Evolutionary conservation across 2,797 vertebrate species (phyloP).

Genomic region (Sandelia bainsii): DNA sequence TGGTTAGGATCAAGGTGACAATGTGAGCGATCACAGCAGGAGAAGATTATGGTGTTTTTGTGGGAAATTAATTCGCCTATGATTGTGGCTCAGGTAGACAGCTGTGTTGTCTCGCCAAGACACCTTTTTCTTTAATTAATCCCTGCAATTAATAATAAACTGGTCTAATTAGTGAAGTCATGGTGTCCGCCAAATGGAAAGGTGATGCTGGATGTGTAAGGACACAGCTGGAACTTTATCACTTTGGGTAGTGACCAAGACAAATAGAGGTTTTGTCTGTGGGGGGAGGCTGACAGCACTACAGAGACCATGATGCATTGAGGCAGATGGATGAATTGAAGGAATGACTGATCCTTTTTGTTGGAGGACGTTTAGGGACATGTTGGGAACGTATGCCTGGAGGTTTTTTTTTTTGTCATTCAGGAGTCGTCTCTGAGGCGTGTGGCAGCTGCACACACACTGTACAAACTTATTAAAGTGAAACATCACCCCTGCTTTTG

Average conservation of each 20-base stretch:
- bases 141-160: constrained; percentile 61
- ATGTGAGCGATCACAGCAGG: not conserved
- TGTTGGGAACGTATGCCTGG: constrained; percentile 31
- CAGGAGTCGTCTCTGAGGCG: constrained; percentile 27
- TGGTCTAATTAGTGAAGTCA: constrained; percentile 52
- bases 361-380: constrained; percentile 64
- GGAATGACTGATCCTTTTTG: constrained; percentile 53
- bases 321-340: constrained; percentile 28
- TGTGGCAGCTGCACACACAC: not conserved
- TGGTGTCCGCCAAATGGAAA: constrained; percentile 50
- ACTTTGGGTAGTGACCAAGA: constrained; percentile 29
- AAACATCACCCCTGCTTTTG: constrained; percentile 30
- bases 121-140: constrained; percentile 61
- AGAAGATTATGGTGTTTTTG: constrained; percentile 30
- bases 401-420: constrained; percentile 1
- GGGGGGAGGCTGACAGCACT: constrained; percentile 26
- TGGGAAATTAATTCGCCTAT: constrained; percentile 49
- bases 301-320: constrained; percentile 60
- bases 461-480: constrained; percentile 22
- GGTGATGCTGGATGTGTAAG: constrained; percentile 54
- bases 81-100: constrained; percentile 32
- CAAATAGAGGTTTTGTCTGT: constrained; percentile 27
- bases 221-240: constrained; percentile 53
- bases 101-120: constrained; percentile 42
- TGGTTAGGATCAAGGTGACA: constrained; percentile 14